These are phyloP conservation scores for Melanotaenia duboulayi DNA, from an alignment of 2,113 vertebrate genomes.

Conservation along the genomic window DNA sequence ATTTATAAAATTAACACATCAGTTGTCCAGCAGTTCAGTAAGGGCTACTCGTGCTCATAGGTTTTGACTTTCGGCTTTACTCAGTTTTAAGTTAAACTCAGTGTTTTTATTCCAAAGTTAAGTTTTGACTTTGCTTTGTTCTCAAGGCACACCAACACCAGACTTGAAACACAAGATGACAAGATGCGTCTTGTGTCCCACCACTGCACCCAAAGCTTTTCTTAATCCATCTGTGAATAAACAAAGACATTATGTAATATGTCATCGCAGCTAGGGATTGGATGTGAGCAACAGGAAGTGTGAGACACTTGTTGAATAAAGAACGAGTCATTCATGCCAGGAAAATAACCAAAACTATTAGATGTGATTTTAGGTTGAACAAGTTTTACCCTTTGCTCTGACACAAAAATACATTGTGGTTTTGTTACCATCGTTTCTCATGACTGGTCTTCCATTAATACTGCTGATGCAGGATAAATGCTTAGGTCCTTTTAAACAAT, in stretches of 20 bases:
- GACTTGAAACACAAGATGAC: slow-evolving; percentile 4
- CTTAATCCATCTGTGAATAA: slow-evolving; percentile 72
- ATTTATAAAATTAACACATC: neutral
- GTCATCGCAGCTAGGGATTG: slow-evolving; percentile 41
- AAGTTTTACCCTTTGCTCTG: neutral
- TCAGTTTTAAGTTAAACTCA: neutral
- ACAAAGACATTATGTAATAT: slow-evolving; percentile 42
- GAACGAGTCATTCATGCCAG: neutral
- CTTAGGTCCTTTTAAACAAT: neutral
- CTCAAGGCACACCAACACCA: neutral
- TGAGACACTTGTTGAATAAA: neutral
- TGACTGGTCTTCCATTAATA: neutral
- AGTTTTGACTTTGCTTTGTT: neutral
- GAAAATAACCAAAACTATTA: too few relatives aligned
- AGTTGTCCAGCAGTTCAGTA: neutral
- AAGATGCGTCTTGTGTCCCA: neutral
- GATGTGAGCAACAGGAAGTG: slow-evolving; percentile 1
- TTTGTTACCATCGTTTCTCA: neutral
- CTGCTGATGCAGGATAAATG: slow-evolving; percentile 32
- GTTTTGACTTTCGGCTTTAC: neutral
- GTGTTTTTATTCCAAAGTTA: neutral
- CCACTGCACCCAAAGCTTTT: slow-evolving; percentile 30
- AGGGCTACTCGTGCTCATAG: neutral
- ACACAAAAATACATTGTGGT: neutral
- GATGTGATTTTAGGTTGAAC: neutral